phyloP scores from a whole-genome alignment of 2,888 invertebrate genomes.

The Microctonus aethiopoides region DNA sequence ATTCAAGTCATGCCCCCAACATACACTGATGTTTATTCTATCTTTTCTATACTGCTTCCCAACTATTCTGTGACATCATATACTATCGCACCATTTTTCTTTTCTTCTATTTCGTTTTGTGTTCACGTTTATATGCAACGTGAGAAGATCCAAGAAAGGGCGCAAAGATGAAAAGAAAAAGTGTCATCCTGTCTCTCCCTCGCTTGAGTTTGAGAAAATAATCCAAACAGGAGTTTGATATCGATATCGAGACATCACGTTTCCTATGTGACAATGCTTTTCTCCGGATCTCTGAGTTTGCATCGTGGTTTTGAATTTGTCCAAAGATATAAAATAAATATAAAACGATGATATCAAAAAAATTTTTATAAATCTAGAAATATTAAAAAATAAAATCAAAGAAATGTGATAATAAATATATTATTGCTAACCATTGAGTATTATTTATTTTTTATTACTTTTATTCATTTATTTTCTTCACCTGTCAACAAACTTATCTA shows the following conservation, averaged over 20 bases:
- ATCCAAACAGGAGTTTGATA: slow-evolving; percentile 10
- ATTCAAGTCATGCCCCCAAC: slow-evolving; percentile 27
- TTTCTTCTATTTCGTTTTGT: background rate
- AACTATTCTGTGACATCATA: background rate
- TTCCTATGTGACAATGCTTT: slow-evolving; percentile 10
- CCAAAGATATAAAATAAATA: background rate
- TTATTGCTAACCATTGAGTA: slow-evolving; percentile 2
- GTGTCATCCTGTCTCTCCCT: background rate
- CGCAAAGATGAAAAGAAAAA: background rate
- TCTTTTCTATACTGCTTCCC: background rate
- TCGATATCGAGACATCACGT: slow-evolving; percentile 10
- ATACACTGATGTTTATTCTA: background rate
- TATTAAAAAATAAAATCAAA: background rate
- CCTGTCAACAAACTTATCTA: no score
- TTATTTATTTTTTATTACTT: no score
- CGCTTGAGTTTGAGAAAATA: slow-evolving; percentile 13
- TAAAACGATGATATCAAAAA: slow-evolving; percentile 3
- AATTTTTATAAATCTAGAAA: background rate
- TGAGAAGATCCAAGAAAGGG: background rate
- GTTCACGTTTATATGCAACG: background rate
- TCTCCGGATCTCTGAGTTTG: slow-evolving; percentile 4
- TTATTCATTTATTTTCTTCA: no score
- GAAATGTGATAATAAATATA: background rate
- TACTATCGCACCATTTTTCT: background rate
- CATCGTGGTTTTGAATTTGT: slow-evolving; percentile 10